Base-by-base conservation (phyloP, 2,888 invertebrate species). In the Zygaena filipendulae region DNA sequence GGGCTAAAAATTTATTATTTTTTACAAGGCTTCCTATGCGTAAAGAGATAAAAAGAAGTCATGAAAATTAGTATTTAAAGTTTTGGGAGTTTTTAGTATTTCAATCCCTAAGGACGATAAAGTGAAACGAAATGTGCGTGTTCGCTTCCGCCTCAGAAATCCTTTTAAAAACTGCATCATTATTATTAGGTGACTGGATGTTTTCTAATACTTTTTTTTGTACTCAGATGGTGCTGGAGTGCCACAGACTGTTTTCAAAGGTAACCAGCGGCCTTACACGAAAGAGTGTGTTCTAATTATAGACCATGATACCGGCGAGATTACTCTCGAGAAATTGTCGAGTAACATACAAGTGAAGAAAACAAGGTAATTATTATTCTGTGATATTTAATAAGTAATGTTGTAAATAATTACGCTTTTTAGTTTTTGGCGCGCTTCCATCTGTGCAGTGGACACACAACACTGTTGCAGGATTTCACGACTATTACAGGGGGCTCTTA, bases 221-320 rank as follows among this genome's bases (percentile, higher is more conserved):
- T 13, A 20, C n/a, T n/a, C 54, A 88, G 95, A 96, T 75, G 93
- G 94, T 41, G 90, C 94, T 41, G 95, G 94, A 26, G 89, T 91
- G 37, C 88, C 91, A 33, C 91, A 94, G 58, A 96, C 96, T 32
- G 91, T 97, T 47, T 97, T 95, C 70, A 95, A 94, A 80, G 97
- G 97, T 38, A 94, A 92, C 53, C 93, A 95, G 62, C 86, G 91
- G 59, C 92, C 94, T 29, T 92, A 92, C 66, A 87, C 91, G 38
- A 95, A 94, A 67, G 97, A 97, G 82, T 97, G 97, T 75, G 92
- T 98, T 38, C 84, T 97, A 29, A 93, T 97, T 42, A 92, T 95
- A 48, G 95, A 97, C 72, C 88, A 90, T 61, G 85, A 86, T 43
- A 97, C 96, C 7, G 96, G 97, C 33, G 93, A 95, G 75, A 90